phyloP scores from a whole-genome alignment of 2,113 vertebrate species.

The Nothoprocta perdicaria region DNA sequence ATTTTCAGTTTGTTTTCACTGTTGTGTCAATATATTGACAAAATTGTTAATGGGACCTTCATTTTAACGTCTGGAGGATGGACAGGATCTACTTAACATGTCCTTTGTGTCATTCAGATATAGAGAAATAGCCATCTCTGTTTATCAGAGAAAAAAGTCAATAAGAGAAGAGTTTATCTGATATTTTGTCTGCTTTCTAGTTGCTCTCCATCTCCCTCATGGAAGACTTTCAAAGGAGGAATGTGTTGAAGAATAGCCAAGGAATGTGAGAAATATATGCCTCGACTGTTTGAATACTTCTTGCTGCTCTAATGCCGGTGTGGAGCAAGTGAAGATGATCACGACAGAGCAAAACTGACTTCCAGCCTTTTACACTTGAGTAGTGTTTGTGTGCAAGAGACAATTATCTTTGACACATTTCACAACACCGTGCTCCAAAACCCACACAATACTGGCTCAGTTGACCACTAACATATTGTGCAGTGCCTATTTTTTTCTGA shows the following conservation, averaged over 20 bases:
- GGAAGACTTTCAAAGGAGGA: not conserved
- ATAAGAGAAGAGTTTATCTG: not conserved
- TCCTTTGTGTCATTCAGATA: not conserved
- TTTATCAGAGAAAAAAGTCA: not conserved
- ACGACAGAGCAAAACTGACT: not conserved
- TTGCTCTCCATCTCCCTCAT: not conserved
- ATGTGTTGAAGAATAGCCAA: not conserved
- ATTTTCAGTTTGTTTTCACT: not conserved
- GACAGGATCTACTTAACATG: not conserved
- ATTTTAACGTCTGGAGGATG: not conserved
- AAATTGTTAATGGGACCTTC: not conserved
- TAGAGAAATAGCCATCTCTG: not conserved
- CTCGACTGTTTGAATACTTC: not conserved
- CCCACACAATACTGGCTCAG: not conserved
- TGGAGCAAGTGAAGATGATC: not conserved
- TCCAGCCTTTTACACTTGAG: not conserved
- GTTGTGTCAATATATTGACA: not conserved
- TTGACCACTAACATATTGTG: not conserved
- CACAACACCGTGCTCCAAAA: accelerated
- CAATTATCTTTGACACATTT: not conserved
- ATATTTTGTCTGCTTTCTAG: not conserved
- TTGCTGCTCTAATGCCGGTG: not conserved
- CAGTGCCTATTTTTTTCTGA: not conserved
- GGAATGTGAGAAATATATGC: not conserved
- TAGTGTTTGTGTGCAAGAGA: not conserved